Conservation (phyloP, 2,888 invertebrate species). For the Strigamia crassipes region DNA sequence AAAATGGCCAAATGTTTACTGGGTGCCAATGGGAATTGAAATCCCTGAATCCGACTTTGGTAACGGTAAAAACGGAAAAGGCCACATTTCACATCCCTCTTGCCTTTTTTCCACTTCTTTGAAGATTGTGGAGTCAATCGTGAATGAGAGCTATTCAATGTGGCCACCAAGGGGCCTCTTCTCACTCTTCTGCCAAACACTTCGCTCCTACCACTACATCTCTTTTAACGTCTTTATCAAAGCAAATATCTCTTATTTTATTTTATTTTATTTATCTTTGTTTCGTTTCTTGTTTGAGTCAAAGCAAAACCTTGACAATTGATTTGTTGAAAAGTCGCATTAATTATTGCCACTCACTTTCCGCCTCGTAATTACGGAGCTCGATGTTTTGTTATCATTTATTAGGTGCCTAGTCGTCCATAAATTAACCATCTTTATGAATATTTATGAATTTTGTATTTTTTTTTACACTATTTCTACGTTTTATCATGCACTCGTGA, state of each 20-base stretch:
- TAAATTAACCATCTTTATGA: constrained; percentile 1
- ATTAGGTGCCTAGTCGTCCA: neutral
- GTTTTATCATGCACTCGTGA: neutral
- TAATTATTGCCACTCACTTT: neutral
- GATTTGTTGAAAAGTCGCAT: neutral
- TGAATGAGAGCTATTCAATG: constrained; percentile 30
- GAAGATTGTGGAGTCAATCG: constrained; percentile 25
- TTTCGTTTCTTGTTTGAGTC: neutral
- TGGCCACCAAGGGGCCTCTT: constrained; percentile 15
- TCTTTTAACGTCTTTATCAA: constrained; percentile 6
- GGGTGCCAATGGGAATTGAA: constrained; percentile 1
- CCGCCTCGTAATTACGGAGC: neutral
- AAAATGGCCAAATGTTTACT: neutral
- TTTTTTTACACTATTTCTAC: neutral
- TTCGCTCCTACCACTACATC: neutral
- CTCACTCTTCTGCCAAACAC: neutral
- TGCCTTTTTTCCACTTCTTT: constrained; percentile 23
- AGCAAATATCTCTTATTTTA: neutral
- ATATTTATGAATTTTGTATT: neutral
- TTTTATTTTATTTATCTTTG: too few species aligned
- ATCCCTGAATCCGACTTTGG: neutral
- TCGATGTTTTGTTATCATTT: neutral
- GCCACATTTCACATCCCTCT: constrained; percentile 7
- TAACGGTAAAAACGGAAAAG: neutral
- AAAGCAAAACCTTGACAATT: neutral